A percentile compares a stretch with the other conserved stretches of the same genome.
Evolutionary conservation across 2,888 invertebrate species (phyloP).

Genomic region (Cybosia mesomella): DNA sequence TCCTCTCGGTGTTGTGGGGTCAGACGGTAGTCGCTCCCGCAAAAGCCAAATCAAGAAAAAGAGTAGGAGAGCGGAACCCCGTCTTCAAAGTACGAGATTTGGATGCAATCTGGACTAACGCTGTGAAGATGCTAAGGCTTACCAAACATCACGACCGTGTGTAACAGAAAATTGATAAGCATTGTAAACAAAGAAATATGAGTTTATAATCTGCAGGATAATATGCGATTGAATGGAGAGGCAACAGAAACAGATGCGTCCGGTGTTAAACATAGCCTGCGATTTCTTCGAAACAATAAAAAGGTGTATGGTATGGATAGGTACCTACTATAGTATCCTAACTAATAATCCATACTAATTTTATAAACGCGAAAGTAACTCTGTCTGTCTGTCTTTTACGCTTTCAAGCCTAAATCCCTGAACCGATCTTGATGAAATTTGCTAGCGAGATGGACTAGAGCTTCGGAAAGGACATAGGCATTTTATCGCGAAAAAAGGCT

Average conservation of each 20-base stretch:
- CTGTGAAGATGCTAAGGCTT: constrained; percentile 12
- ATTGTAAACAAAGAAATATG: constrained; percentile 72
- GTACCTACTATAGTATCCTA: neutral
- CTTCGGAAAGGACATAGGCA: no score
- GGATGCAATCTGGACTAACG: neutral
- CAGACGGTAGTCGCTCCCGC: no score
- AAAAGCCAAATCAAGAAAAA: no score
- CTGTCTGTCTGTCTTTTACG: no score
- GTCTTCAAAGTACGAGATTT: neutral
- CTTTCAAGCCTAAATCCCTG: no score
- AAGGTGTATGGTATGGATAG: neutral
- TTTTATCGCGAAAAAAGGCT: no score
- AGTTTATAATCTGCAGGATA: constrained; percentile 63
- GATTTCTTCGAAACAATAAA: constrained; percentile 48
- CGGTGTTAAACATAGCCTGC: constrained; percentile 30
- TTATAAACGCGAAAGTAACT: no score
- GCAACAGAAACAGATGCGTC: constrained; percentile 53
- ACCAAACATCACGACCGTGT: constrained; percentile 32
- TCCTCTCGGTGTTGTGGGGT: no score
- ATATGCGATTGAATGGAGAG: constrained; percentile 40
- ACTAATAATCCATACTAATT: no score
- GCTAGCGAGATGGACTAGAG: no score
- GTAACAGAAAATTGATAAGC: constrained; percentile 54
- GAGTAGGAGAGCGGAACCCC: neutral
- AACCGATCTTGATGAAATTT: no score